Base-by-base conservation (phyloP, 2,888 invertebrate species). In the Hecatera dysodea region DNA sequence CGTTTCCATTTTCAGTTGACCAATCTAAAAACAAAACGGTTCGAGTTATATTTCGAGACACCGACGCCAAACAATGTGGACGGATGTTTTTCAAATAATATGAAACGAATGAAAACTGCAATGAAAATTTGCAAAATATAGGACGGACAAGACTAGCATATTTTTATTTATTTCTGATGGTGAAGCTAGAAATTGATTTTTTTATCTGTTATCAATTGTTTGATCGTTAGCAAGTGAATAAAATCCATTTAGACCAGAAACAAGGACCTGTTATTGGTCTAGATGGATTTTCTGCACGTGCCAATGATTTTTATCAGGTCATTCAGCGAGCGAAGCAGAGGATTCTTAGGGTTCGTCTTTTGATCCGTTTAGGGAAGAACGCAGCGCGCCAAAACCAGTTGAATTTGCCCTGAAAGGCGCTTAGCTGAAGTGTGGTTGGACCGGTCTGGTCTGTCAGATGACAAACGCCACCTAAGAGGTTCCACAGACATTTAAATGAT, bases 31-130 rank as follows among this genome's bases (percentile, higher is more conserved):
- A 64, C 78, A 68, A 65, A 74, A 65, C 62, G 29, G 12, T 44
- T 50, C 39, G 39, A 61, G 55, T 65, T 59, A 76, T 65, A 71
- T 66, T 68, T 78, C 73, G 53, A 69, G 62, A 63, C 59, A 50
- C 15, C 65, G 39, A 53, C 75, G 64, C 29, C 36, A 68, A 63
- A 63, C 76, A 73, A 59, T 78, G 52, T 66, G 33, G 27, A 42
- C 78, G 78, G 78, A 78, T 79, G 78, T 78, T 78, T 75, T 79
- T 66, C 50, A 70, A 75, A 66, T 69, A 74, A 79, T 79, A 69
- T 69, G 77, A 79, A 48, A 59, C 80, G 50, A 70, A 59, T 46
- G 69, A 59, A 55, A 50, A 79, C 69, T 69, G 53, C 53, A 33
- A 39, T 48, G 53, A n/a, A 61, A 63, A 56, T 1, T 42, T 46